Evolutionary conservation across 2,113 vertebrate species (phyloP), one percentile per base, ranked within the genome.

Genomic region (Laticauda colubrina): DNA sequence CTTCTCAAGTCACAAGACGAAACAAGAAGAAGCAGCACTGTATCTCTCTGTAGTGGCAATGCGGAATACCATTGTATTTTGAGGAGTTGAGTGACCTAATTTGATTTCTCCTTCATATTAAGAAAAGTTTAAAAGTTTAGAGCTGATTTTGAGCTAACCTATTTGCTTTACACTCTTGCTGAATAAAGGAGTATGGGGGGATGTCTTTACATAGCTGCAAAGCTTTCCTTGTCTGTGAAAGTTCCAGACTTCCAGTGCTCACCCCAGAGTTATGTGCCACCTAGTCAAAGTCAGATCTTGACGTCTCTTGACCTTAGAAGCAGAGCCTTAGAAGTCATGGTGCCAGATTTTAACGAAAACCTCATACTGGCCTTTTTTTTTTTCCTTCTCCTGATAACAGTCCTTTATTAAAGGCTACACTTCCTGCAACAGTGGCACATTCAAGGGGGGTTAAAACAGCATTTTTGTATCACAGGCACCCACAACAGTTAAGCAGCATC

Each of bases 401-500:
- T 93, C 95, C 96, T 98, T 98, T 98, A 98, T 98, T 98, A 96
- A 92, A 96, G 96, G 96, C 95, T 93, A 97, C 91, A 64, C 96
- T 92, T 96, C 90, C 91, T 85, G 11, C 96, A 97, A 97, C 96
- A 96, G 96, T 97, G 98, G 98, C 97, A 98, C 97, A 0, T 95
- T 81, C 2, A 64, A 98, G 94, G 96, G 96, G 87, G 94, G 96
- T 95, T 96, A 96, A 95, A 97, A 94, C 95, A 92, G 95, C 86
- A 94, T 43, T 93, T 92, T 86, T 90, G 2, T 61, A 94, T 91
- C 90, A 95, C 87, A 95, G 81, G 89, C 94, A 93, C 86, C 51
- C 92, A 96, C 92, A 95, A 96, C 55, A 94, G 91, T 34, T 81
- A 96, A 95, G 96, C 95, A 57, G 93, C 94, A 29, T 91, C 95